Conservation (phyloP, 2,797 vertebrate genomes). For the Squalus acanthias region DNA sequence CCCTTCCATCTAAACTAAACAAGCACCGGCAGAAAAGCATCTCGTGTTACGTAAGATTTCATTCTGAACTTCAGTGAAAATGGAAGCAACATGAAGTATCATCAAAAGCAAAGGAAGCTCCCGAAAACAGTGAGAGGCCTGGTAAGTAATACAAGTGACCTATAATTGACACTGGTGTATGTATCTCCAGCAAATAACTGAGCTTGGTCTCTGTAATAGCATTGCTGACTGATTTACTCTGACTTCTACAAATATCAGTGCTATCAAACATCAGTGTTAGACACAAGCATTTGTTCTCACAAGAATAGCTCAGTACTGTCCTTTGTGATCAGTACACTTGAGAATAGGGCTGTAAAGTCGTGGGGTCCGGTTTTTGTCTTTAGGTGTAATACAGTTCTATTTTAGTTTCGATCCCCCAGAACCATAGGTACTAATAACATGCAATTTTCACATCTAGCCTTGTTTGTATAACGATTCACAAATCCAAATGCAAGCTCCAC, state of each 20-base stretch:
- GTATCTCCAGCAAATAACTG: not conserved
- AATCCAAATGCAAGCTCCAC: not conserved
- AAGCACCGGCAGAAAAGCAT: not conserved
- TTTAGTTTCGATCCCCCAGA: not conserved
- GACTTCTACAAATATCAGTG: not conserved
- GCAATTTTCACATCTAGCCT: not conserved
- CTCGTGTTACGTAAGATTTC: not conserved
- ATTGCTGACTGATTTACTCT: not conserved
- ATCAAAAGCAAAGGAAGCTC: not conserved
- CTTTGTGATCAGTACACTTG: not conserved
- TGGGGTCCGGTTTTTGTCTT: not conserved
- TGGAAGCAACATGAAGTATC: not conserved
- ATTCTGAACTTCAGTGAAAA: not conserved
- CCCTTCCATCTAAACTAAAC: not conserved
- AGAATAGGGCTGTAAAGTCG: not conserved
- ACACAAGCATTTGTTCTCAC: not conserved
- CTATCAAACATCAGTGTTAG: conserved; percentile 16
- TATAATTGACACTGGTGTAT: not conserved
- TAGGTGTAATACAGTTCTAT: not conserved
- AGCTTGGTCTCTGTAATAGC: not conserved
- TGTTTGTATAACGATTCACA: not conserved
- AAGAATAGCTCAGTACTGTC: not conserved
- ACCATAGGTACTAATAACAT: not conserved
- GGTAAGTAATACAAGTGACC: conserved; percentile 25
- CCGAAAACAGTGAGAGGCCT: not conserved